These are phyloP conservation scores for Eristalinus sepulchralis DNA, from an alignment of 2,888 invertebrate genomes.

Conservation along the genomic window DNA sequence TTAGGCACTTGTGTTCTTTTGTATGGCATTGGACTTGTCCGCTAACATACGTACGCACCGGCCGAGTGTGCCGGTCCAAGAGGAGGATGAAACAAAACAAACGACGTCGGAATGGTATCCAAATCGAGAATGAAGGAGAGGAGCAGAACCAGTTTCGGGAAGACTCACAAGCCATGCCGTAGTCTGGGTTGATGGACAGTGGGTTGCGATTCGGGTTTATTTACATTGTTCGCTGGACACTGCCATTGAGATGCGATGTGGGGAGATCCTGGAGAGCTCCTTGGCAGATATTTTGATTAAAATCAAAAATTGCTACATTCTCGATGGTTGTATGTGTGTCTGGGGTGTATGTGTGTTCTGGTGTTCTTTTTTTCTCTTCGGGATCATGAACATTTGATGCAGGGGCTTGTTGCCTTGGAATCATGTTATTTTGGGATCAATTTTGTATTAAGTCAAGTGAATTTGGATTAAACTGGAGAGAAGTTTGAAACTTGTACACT, in stretches of 20 bases:
- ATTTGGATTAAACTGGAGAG: no score
- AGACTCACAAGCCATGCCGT: constrained; percentile 44
- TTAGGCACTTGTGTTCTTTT: constrained; percentile 69
- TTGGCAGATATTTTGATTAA: background rate
- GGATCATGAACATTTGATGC: background rate
- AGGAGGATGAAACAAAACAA: constrained; percentile 43
- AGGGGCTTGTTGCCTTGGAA: no score
- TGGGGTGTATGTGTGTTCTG: background rate
- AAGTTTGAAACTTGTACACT: no score
- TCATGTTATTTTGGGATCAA: no score
- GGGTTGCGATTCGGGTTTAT: constrained; percentile 43
- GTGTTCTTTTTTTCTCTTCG: background rate
- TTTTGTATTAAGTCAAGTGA: no score
- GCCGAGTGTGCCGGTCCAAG: constrained; percentile 29
- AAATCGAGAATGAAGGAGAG: constrained; percentile 64
- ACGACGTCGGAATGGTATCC: constrained; percentile 36
- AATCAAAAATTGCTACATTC: background rate
- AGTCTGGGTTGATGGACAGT: constrained; percentile 36
- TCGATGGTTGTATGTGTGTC: background rate
- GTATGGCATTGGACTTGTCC: constrained; percentile 55
- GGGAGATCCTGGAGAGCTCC: constrained; percentile 26
- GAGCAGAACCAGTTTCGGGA: constrained; percentile 65
- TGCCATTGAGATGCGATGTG: background rate
- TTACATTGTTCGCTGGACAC: constrained; percentile 8
- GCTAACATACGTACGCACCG: background rate